Evolutionary conservation across 2,888 invertebrate genomes (phyloP).

Genomic region (Brassicogethes aeneus): DNA sequence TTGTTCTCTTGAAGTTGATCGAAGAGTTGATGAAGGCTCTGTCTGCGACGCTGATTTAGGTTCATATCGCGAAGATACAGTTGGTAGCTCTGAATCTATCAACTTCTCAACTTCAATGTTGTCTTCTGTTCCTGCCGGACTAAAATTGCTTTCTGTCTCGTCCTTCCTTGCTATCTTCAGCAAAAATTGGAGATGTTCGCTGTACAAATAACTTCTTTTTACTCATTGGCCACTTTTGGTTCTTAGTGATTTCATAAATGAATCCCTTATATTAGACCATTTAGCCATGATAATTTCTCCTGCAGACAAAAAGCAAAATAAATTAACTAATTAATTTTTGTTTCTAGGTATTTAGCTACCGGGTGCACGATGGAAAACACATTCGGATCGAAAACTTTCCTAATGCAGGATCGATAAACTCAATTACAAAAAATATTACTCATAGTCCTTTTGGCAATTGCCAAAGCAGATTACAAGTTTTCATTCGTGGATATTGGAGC

Average conservation of each 20-base stretch:
- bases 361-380: no score
- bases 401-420: no score
- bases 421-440: no score
- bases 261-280: constrained; percentile 6
- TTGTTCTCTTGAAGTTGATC: constrained; percentile 13
- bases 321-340: no score
- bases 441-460: no score
- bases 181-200: constrained; percentile 10
- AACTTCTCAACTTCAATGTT: constrained; percentile 8
- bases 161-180: constrained; percentile 9
- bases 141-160: constrained; percentile 12
- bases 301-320: constrained; percentile 6
- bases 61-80: constrained; percentile 3
- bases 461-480: no score
- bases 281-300: constrained; percentile 8
- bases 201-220: constrained; percentile 10
- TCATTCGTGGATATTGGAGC: no score
- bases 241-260: constrained; percentile 7
- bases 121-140: constrained; percentile 9
- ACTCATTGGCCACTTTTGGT: constrained; percentile 8
- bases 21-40: constrained; percentile 11
- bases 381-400: no score
- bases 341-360: no score
- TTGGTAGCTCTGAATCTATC: constrained; percentile 5
- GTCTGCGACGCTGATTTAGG: constrained; percentile 8